Percentiles rank a stretch among this genome's conserved stretches.
phyloP scores from a whole-genome alignment of 2,888 invertebrate species.

The Balanococcus diminutus region DNA sequence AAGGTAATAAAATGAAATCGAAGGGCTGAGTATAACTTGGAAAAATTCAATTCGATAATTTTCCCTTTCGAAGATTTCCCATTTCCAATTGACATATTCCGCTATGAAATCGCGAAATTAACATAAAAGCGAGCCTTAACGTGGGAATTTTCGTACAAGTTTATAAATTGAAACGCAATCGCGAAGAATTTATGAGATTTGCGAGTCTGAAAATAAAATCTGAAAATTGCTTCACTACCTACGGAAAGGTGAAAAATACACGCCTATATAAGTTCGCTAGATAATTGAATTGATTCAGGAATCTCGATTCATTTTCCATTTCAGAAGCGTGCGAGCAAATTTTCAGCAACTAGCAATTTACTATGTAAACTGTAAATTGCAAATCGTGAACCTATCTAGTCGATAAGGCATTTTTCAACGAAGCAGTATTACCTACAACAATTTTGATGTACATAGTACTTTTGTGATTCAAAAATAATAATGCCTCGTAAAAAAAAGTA shows the following conservation, averaged over 20 bases:
- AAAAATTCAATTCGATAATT: background rate
- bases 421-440: background rate
- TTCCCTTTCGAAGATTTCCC: background rate
- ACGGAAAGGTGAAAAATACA: background rate
- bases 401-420: background rate
- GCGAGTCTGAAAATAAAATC: slow-evolving; percentile 15
- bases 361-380: background rate
- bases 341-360: background rate
- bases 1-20: background rate
- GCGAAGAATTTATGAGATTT: background rate
- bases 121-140: background rate
- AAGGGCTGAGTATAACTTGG: background rate
- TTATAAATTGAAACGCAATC: slow-evolving; percentile 13
- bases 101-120: background rate
- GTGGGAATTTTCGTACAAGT: background rate
- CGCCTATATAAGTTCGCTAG: background rate
- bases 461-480: background rate
- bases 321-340: background rate
- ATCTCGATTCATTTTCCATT: background rate
- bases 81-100: background rate
- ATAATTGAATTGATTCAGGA: background rate
- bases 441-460: background rate
- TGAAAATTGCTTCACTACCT: background rate
- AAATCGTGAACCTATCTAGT: background rate
- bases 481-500: background rate